Evolutionary conservation across 2,113 vertebrate genomes (phyloP), one percentile per base, ranked within the genome.

Genomic region (Archocentrus centrarchus): DNA sequence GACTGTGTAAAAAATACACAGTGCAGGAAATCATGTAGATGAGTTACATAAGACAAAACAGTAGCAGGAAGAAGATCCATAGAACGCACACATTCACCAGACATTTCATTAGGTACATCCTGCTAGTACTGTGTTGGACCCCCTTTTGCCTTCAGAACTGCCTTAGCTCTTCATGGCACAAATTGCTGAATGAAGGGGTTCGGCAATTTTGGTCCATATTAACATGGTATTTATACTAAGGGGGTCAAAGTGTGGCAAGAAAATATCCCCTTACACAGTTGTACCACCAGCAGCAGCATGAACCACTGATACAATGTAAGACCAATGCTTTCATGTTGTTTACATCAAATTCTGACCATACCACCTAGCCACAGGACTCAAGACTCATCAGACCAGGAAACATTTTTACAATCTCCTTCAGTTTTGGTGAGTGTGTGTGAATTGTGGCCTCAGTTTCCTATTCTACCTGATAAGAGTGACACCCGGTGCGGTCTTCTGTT

Each of bases 1-100:
- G 64, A 75, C 57, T 89, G 76, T 11, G 15, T 79, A 47, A 80
- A 64, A 77, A 18, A 11, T 11, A 30, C 24, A 32, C 53, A 41
- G 75, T 82, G 22, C 5, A 53, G 4, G 20, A 70, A 76, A 75
- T 27, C 24, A 35, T 82, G 24, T 15, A 62, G 27, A 55, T 15
- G 47, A 44, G 41, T 79, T 35, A n/a, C 27, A 50, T 14, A 44
- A 77, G 17, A 47, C 20, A 30, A 10, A 14, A n/a, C 9, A 57
- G 10, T 11, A 22, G 10, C 20, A 58, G 10, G 55, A 58, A 22
- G 55, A 58, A 22, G 11, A n/a, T 10, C 9, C 55, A 58, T 22
- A 58, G 4, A 58, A 11, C 11, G 10, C 9, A 22, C 17, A 17
- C 53, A 55, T 7, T 20, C 18, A 20, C 53, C 8, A 8, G 53